Evolutionary conservation across 1,140 invertebrate genomes (phyloP), one percentile per base, ranked within the genome.

Genomic region (Antheraea mylitta): DNA sequence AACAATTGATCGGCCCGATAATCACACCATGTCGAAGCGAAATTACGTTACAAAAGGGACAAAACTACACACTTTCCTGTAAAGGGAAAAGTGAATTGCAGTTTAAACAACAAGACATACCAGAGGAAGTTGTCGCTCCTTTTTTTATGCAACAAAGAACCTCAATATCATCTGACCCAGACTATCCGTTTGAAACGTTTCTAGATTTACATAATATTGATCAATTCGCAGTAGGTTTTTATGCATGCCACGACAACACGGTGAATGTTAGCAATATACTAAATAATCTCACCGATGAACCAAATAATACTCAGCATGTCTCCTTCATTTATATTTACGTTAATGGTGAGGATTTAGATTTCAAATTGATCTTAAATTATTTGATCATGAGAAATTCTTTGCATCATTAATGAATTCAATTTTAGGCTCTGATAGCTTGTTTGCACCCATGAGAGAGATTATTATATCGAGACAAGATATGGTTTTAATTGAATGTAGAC

Each of bases 401-500:
- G 67, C 63, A 60, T 65, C 30, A 19, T 53, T 65, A 22, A 53
- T 65, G 9, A 22, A 42, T 18, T 45, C 6, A 53, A 73, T 91
- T 91, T 85, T 86, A 95, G 95, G 95, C 74, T 81, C 92, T 13
- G 70, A 80, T 36, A 93, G 84, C 76, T 84, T 94, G 64, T 92
- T 95, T 73, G 94, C 93, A 7, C 85, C 93, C 13, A 86, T 83
- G 67, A 84, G 78, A 53, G 80, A 83, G 19, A 72, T 92, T 16
- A 78, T 94, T 19, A 75, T 74, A 53, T 89, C 86, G 4, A 80
- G 79, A 45, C 86, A 89, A 65, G 92, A 92, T 42, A 86, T 91
- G 61, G 84, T 93, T 13, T 77, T 93, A 16, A 93, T 96, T 75
- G 95, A 95, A 72, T 96, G 96, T 91, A 94, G 94, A 76, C 95